Percentiles rank a stretch among this genome's conserved stretches.
phyloP scores from a whole-genome alignment of 2,888 invertebrate species.

The Hydraecia micacea region DNA sequence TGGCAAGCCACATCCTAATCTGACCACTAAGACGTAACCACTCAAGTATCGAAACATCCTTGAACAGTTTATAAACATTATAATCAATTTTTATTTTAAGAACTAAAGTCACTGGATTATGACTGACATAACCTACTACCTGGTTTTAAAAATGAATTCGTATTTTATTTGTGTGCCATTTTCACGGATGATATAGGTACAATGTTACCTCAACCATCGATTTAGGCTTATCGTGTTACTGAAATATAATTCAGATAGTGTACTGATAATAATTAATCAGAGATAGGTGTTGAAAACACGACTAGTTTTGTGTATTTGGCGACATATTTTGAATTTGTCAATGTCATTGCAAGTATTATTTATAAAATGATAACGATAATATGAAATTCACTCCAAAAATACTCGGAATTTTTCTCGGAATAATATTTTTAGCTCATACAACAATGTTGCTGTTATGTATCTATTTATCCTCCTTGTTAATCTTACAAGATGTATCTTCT shows the following conservation, averaged over 20 bases:
- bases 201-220: conserved; percentile 17
- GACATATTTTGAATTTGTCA: conserved; percentile 6
- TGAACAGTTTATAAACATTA: conserved; percentile 9
- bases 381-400: background rate
- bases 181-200: conserved; percentile 11
- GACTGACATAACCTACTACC: conserved; percentile 8
- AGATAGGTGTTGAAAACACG: conserved; percentile 35
- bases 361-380: background rate
- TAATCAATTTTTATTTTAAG: conserved; percentile 33
- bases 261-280: conserved; percentile 40
- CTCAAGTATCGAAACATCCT: conserved; percentile 28
- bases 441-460: background rate
- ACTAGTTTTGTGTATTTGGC: conserved; percentile 5
- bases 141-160: conserved; percentile 28
- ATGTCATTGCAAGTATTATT: background rate
- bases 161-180: background rate
- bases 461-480: conserved; percentile 4
- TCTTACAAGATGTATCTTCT: background rate
- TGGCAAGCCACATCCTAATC: conserved; percentile 41
- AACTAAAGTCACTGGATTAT: conserved; percentile 6
- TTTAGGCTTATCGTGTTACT: conserved; percentile 49
- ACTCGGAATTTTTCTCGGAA: background rate
- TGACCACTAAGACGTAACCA: conserved; percentile 11
- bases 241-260: conserved; percentile 48
- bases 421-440: background rate